A percentile compares a stretch with the other conserved stretches of the same genome.
Evolutionary conservation across 2,113 vertebrate genomes (phyloP).

Genomic region (Eurypyga helias): DNA sequence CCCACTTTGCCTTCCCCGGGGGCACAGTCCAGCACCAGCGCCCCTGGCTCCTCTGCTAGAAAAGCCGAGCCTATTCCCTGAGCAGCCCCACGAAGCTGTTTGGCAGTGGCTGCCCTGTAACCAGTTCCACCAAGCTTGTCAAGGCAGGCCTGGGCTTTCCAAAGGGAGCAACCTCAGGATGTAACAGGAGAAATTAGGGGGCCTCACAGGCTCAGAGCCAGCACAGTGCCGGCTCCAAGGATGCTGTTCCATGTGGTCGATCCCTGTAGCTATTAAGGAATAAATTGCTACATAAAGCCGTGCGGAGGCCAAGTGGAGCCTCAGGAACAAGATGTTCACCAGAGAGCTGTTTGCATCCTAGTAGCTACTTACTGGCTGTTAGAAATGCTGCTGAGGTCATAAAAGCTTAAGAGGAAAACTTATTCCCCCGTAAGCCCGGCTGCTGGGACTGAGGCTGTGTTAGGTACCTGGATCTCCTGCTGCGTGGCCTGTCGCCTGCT

Average conservation of each 20-base stretch:
- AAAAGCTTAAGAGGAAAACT: background rate
- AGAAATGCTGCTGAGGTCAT: background rate
- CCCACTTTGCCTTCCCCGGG: background rate
- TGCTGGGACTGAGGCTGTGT: background rate
- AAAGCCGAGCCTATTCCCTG: background rate
- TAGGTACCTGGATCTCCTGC: background rate
- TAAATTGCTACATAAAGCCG: background rate
- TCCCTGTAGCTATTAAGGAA: constrained; percentile 30
- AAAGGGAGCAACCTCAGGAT: background rate
- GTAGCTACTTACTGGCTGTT: constrained; percentile 32
- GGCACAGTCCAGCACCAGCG: background rate
- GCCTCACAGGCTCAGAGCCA: constrained; percentile 30
- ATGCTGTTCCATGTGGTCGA: background rate
- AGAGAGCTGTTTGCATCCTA: constrained; percentile 11
- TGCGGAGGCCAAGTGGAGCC: background rate
- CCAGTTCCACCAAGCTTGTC: background rate
- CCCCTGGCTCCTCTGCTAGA: background rate
- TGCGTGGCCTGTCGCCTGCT: background rate
- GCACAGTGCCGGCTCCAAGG: background rate
- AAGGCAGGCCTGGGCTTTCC: constrained; percentile 3
- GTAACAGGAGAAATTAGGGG: constrained; percentile 39
- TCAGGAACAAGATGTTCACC: constrained; percentile 12
- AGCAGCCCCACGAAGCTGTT: background rate
- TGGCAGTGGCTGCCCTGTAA: background rate
- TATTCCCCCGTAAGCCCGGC: background rate